Base-by-base conservation (phyloP, 2,113 vertebrate species). In the Zingel zingel region DNA sequence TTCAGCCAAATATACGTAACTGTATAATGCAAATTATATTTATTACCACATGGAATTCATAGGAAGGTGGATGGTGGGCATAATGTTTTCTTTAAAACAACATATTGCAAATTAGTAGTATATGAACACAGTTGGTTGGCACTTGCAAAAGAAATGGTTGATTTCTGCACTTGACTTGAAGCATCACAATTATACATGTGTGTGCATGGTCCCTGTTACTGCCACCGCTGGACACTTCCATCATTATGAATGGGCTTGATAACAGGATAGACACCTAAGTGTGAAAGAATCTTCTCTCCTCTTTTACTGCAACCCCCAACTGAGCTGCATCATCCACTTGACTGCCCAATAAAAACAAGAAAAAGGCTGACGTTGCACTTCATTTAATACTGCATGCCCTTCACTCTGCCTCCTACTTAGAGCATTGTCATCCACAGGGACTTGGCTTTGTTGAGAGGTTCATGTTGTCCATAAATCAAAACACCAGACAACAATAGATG, bases 291-390 rank as follows among this genome's bases (percentile, higher is more conserved):
- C 70, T 59, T 68, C 81, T 76, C 81, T 82, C 65, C 75, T 78
- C 36, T 86, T 90, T 92, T 82, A 94, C 77, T 88, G 86, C 54
- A 61, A 79, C 63, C 79, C 67, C 82, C 63, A 65, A 56, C 84
- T 5, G 68, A 85, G 90, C 79, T n/a, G 72, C 80, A n/a, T 39
- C 65, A 14, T 85, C 83, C 74, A 88, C 83, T 89, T 72, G 85
- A 88, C 83, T 87, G 57, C 77, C 82, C 74, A 88, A 86, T 91
- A 91, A 93, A 88, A 89, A 81, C 70, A 82, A 71, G 81, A 72
- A 88, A 88, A 89, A 77, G 83, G 81, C 83, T 82, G 91, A 85
- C 88, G 81, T 90, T 89, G 89, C 90, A 92, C 88, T 94, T 92
- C 86, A 91, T 93, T 91, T 94, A 85, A 81, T 77, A 48, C 69